Percentiles rank a stretch among this genome's conserved stretches.
phyloP scores from a whole-genome alignment of 2,797 vertebrate species.

The Enteromius unitaeniatus region DNA sequence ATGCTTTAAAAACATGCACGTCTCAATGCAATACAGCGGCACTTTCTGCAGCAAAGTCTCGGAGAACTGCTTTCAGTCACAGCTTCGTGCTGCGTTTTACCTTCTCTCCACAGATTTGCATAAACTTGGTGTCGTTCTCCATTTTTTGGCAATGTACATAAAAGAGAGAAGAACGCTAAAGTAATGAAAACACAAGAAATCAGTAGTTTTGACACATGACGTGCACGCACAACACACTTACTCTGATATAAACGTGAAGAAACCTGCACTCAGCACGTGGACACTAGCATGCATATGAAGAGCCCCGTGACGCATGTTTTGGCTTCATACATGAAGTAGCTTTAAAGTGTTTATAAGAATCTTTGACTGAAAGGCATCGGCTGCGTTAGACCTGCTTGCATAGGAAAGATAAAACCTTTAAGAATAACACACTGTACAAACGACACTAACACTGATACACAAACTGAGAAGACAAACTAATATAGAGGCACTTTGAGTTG shows the following conservation, averaged over 20 bases:
- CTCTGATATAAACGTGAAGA: slow-evolving; percentile 1
- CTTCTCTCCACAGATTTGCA: background rate
- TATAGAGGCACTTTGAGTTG: background rate
- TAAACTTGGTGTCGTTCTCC: background rate
- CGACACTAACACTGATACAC: background rate
- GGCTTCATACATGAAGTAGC: background rate
- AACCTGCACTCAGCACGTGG: background rate
- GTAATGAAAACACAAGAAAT: background rate
- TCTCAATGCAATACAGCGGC: background rate
- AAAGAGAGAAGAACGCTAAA: background rate
- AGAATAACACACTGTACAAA: background rate
- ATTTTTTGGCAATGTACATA: background rate
- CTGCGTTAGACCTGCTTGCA: background rate
- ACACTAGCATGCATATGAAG: background rate
- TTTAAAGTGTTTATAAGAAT: background rate
- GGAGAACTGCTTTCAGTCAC: background rate
- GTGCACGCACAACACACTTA: background rate
- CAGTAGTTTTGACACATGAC: slow-evolving; percentile 7
- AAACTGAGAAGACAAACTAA: too few relatives aligned
- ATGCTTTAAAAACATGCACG: background rate
- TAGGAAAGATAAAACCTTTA: background rate
- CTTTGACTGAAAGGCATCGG: background rate
- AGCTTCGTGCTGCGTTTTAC: background rate
- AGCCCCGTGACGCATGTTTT: background rate
- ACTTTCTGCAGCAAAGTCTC: background rate